Percentiles rank a stretch among this genome's conserved stretches.
phyloP scores from a whole-genome alignment of 2,113 vertebrate genomes.

The Lates calcarifer region DNA sequence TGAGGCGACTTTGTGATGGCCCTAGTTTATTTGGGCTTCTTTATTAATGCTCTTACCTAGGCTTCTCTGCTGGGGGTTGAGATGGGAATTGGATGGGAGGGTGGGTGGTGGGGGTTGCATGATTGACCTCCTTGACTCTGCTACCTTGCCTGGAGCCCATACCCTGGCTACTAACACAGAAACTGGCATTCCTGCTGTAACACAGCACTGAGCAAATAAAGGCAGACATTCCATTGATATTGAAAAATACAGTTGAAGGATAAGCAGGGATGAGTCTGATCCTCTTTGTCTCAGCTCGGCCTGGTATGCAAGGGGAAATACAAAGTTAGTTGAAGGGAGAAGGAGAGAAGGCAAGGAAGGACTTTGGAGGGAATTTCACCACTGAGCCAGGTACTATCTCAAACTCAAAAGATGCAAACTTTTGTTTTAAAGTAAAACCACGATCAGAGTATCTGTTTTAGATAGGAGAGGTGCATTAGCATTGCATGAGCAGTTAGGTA shows the following conservation, averaged over 20 bases:
- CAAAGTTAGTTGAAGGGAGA: slow-evolving; percentile 40
- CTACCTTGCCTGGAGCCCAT: slow-evolving; percentile 46
- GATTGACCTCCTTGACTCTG: slow-evolving; percentile 48
- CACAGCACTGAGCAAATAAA: slow-evolving; percentile 71
- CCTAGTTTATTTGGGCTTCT: slow-evolving; percentile 37
- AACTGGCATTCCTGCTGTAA: slow-evolving; percentile 69
- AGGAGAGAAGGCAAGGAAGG: slow-evolving; percentile 10
- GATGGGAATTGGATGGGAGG: slow-evolving; percentile 2
- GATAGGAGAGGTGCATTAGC: slow-evolving; percentile 37
- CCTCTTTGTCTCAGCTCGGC: slow-evolving; percentile 64
- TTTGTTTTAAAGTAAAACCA: slow-evolving; percentile 39
- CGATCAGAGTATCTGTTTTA: slow-evolving; percentile 34
- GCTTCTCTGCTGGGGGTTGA: slow-evolving; percentile 11
- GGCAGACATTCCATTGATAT: slow-evolving; percentile 81
- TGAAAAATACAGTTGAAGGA: slow-evolving; percentile 77
- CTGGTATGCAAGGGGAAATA: slow-evolving; percentile 54
- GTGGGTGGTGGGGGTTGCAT: background rate
- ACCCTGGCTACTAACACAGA: slow-evolving; percentile 44
- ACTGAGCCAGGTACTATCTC: background rate
- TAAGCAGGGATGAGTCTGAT: slow-evolving; percentile 76
- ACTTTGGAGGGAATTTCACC: slow-evolving; percentile 34
- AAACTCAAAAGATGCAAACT: slow-evolving; percentile 17
- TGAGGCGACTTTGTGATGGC: slow-evolving; percentile 13
- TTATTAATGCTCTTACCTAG: slow-evolving; percentile 26
- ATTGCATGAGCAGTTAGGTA: slow-evolving; percentile 42